Evolutionary conservation across 1,140 invertebrate species (phyloP).

Genomic region (Alviniconcha marisindica): DNA sequence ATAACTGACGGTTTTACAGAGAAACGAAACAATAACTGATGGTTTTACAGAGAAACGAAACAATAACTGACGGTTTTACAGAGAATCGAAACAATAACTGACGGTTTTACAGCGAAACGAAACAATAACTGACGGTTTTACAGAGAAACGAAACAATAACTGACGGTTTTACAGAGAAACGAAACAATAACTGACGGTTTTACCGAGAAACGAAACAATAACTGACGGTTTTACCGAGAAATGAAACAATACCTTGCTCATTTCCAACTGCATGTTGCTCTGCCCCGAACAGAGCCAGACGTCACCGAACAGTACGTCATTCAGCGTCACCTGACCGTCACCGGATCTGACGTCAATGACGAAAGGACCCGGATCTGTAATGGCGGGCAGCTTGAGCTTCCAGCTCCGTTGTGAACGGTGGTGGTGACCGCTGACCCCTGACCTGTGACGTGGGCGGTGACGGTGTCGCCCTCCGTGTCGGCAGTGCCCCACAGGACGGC

Average conservation of each 20-base stretch:
- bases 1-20: too few relatives aligned
- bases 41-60: too few relatives aligned
- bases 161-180: too few relatives aligned
- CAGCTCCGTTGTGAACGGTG: constrained; percentile 41
- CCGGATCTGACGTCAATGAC: constrained; percentile 39
- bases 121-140: too few relatives aligned
- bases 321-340: constrained; percentile 37
- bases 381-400: constrained; percentile 48
- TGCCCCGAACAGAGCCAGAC: constrained; percentile 71
- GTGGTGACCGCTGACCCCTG: constrained; percentile 11
- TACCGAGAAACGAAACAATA: too few relatives aligned
- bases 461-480: constrained; percentile 36
- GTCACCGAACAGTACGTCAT: constrained; percentile 55
- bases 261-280: constrained; percentile 70
- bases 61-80: too few relatives aligned
- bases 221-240: too few relatives aligned
- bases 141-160: too few relatives aligned
- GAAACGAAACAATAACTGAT: too few relatives aligned
- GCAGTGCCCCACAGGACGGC: constrained; percentile 63
- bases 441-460: constrained; percentile 41
- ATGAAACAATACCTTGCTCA: constrained; percentile 34
- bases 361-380: constrained; percentile 46
- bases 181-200: too few relatives aligned
- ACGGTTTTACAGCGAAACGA: too few relatives aligned
- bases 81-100: neutral